Base-by-base conservation (phyloP, 2,888 invertebrate species). In the Nebria salina region DNA sequence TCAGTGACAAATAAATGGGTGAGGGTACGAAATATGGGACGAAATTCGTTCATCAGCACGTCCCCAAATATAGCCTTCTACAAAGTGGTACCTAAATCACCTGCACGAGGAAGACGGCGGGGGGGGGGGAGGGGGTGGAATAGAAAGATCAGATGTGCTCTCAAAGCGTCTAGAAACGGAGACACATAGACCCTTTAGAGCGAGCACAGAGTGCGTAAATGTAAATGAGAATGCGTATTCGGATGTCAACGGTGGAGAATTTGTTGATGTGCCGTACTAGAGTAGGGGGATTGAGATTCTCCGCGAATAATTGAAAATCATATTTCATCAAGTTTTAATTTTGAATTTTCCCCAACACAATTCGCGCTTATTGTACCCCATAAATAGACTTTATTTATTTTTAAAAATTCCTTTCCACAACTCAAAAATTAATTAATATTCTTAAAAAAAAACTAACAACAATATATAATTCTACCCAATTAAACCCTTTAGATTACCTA, bases 321-420 rank as follows among this genome's bases (percentile, higher is more conserved):
- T 79, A 79, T 79, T 79, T 79, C 79, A 79, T 79, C 79, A 79
- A 75, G 74, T 79, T 79, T 79, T 79, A 79, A 79, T 79, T 79
- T 79, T 66, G 75, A 25, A 5, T 70, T 20, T 34, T 15, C 68
- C 54, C 54, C 54, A 54, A 54, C 54, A 54, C 54, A 54, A 54
- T 54, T 54, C 7, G 6, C 4, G 54, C 7, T 54, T 54, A 54
- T 54, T 54, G 54, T 54, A 13, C 54, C 8, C 3, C 54, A 54
- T 54, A 54, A 54, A 54, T 54, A 54, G 54, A 54, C 7, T 54
- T 54, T 54, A 54, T 54, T 54, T 54, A 34, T 34, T 54, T 11
- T 54, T 11, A 7, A 43, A 9, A 54, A 54, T 54, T 54, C 13
- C 8, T 54, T 54, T 7, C 8, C 54, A 11, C 11, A 54, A 54